Evolutionary conservation across 2,888 invertebrate species (phyloP), one percentile per base, ranked within the genome.

Genomic region (Anticlea derivata): DNA sequence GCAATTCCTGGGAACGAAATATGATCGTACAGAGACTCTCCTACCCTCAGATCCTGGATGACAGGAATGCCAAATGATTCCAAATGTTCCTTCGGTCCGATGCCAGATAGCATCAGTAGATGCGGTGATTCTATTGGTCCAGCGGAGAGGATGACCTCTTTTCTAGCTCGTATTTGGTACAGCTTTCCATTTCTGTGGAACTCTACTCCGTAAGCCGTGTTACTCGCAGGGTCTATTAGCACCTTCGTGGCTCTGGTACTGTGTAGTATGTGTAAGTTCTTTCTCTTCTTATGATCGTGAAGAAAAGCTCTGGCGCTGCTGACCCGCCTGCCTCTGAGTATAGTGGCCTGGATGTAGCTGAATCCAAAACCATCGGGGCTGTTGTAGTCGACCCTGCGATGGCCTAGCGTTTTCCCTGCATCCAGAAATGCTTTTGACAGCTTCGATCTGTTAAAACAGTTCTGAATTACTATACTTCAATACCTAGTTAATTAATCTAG

Each of bases 91-190:
- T 78, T 88, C 0, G 95, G 94, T 0, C 95, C 95, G 7, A 95
- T 78, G 0, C 94, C 94, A 0, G 93, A 93, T 1, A 94, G 77
- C 93, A 94, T 93, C 10, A 94, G 66, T 7, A 97, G 73, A 76
- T 97, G 96, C 0, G 97, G 95, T 0, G 96, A 94, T 78, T 95
- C 95, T 57, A 97, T 93, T 0, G 96, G 93, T 0, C 97, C 96
- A 1, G 94, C 95, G 5, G 94, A 93, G 5, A 93, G 63, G 33
- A 93, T 86, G 0, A 93, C 92, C 74, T 93, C 93, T 60, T 92
- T 93, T 0, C 73, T 81, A 4, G 88, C 88, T 53, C 63, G 61
- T 30, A 88, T 82, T 58, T 70, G 67, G 56, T 84, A 85, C 1
- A 93, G 31, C 90, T 93, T 61, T 10, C 83, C 80, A 11, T 80